Evolutionary conservation across 2,888 invertebrate genomes (phyloP).

Genomic region (Lapara coniferarum): DNA sequence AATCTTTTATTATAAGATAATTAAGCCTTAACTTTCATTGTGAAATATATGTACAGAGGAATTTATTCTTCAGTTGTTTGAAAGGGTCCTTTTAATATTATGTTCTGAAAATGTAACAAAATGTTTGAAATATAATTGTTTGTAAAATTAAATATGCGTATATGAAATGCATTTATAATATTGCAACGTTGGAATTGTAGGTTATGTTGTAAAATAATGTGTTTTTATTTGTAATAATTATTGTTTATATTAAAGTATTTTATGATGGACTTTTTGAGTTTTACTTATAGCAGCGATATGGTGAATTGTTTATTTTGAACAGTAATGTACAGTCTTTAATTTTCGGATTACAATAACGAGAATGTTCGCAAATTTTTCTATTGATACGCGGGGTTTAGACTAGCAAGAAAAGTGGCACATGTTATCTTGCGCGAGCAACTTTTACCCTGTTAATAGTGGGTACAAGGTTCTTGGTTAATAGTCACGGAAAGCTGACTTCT

Average conservation of each 20-base stretch:
- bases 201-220: slow-evolving; percentile 63
- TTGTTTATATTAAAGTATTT: slow-evolving; percentile 83
- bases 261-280: slow-evolving; percentile 52
- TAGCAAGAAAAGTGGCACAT: too few species aligned
- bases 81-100: slow-evolving; percentile 1
- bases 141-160: slow-evolving; percentile 23
- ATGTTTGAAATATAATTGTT: slow-evolving; percentile 8
- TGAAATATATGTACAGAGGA: slow-evolving; percentile 2
- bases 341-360: too few species aligned
- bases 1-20: neutral
- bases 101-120: slow-evolving; percentile 8
- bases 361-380: too few species aligned
- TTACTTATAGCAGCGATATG: slow-evolving; percentile 27
- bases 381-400: too few species aligned
- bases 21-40: slow-evolving; percentile 3
- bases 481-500: too few species aligned
- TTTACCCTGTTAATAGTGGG: too few species aligned
- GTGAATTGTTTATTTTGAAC: too few species aligned
- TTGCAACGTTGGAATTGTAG: slow-evolving; percentile 75
- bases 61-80: neutral
- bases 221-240: slow-evolving; percentile 74
- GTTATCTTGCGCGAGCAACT: too few species aligned
- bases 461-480: too few species aligned
- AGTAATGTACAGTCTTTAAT: too few species aligned
- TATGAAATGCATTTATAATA: slow-evolving; percentile 71